Evolutionary conservation across 1,140 invertebrate species (phyloP), one percentile per base, ranked within the genome.

Genomic region (Formica exsecta): DNA sequence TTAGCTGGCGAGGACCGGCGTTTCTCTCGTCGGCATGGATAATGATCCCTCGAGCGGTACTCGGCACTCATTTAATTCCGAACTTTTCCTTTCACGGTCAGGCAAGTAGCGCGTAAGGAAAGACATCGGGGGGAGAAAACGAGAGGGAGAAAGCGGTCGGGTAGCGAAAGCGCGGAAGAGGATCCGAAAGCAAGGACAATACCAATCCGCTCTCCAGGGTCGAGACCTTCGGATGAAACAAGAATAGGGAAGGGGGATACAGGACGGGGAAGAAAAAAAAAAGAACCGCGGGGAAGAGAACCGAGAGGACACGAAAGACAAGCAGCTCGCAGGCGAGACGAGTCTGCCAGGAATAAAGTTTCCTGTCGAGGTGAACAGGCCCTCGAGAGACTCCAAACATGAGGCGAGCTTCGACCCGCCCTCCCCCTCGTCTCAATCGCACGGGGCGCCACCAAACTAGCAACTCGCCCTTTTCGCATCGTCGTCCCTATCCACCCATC

Each of bases 11-110:
- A 61, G 29, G 19, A 83, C 29, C 29, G 68, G 25, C 59, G 59
- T 83, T 59, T 57, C 51, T 59, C 54, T 77, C 74, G 11, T 61
- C 22, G 74, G 68, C 79, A 83, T 75, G 77, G 65, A 90, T 90
- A 90, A 90, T 90, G 89, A 90, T 90, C 80, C 88, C 62, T 61
- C 68, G 74, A 85, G 79, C 88, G 75, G 38, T 76, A 59, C 74
- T 87, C 88, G 89, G 87, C 87, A 87, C 89, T 90, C 89, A 90
- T 90, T 90, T 85, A 86, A 90, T 87, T 87, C 79, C 64, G 64
- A 90, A 90, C 86, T 90, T 90, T 90, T 90, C 86, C 80, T 90
- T 90, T 90, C 89, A 90, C 89, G 88, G 85, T 87, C 79, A 88
- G 75, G 79, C 73, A 86, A 90, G 74, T 48, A 77, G 77, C 70